Conservation (phyloP, 2,797 vertebrate genomes). For the Ispidina lecontei region DNA sequence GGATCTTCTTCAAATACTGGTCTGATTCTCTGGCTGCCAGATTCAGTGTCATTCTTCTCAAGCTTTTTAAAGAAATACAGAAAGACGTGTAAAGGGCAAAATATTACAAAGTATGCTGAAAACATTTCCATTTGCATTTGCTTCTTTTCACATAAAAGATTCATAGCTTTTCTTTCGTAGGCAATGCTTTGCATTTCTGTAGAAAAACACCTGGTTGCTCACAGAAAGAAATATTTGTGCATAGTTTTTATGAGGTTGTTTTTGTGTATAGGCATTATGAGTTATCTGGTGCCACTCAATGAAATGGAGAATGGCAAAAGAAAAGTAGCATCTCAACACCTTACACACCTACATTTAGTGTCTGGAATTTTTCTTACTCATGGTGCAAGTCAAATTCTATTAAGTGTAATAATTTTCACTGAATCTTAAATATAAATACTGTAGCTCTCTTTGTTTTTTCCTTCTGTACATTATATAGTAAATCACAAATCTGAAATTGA, state of each 20-base stretch:
- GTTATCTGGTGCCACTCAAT: neutral
- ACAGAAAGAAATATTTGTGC: neutral
- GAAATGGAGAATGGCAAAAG: neutral
- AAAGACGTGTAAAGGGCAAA: slow-evolving; percentile 39
- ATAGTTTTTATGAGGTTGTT: neutral
- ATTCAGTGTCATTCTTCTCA: slow-evolving; percentile 90
- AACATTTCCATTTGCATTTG: neutral
- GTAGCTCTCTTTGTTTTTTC: neutral
- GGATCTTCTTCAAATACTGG: slow-evolving; percentile 92
- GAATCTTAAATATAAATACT: neutral
- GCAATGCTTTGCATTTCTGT: neutral
- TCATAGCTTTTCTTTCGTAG: neutral
- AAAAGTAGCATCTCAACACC: neutral
- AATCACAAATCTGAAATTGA: neutral
- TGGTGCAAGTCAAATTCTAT: neutral
- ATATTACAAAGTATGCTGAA: slow-evolving; percentile 22
- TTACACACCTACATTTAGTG: neutral
- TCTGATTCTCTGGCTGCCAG: slow-evolving; percentile 88
- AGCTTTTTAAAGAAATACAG: slow-evolving; percentile 77
- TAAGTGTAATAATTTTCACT: accelerated
- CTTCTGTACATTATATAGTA: neutral
- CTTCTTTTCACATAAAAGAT: neutral
- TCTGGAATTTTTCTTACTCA: neutral
- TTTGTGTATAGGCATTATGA: neutral
- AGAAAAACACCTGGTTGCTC: neutral